Evolutionary conservation across 1,140 invertebrate species (phyloP), one percentile per base, ranked within the genome.

Genomic region (Nylanderia fulva): DNA sequence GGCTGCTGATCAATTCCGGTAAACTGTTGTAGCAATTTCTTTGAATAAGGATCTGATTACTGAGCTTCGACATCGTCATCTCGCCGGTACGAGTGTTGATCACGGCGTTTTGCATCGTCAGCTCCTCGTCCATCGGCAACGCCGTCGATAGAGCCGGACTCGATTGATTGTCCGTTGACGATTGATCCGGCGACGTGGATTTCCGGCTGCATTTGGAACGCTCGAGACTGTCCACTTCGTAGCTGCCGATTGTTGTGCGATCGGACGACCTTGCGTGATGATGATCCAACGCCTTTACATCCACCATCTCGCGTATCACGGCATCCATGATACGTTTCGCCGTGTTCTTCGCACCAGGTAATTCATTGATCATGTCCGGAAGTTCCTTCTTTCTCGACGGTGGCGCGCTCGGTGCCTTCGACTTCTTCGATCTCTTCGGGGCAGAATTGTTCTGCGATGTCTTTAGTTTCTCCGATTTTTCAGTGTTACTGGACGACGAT

Each of bases 161-260:
- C 0, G 96, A 95, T 90, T 97, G 96, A 24, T 77, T 77, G 5
- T 91, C 90, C 18, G 88, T 90, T 0, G 96, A 96, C 0, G 75
- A 79, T 13, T 79, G 75, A 24, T 97, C 96, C 0, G 96, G 96
- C 0, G 96, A 96, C 9, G 96, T 96, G 6, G 95, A 95, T n/a
- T 94, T 95, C 3, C 93, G 92, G 29, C 85, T 91, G 68, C 91
- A 93, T 77, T 95, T 96, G 1, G 95, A 93, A 86, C 97, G 95
- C 93, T 98, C 97, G 69, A 98, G 93, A 93, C 97, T 98, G 86
- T 98, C 97, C 0, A 97, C 96, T 90, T 98, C 97, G 87, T 97
- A 98, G 77, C 97, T 87, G 61, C 93, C 42, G 68, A 86, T 9
- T 77, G 89, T 90, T 0, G 36, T 36, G 27, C 82, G 18, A 77